These are phyloP conservation scores for Chironomus tentans DNA, from an alignment of 2,888 invertebrate species.

Conservation along the genomic window DNA sequence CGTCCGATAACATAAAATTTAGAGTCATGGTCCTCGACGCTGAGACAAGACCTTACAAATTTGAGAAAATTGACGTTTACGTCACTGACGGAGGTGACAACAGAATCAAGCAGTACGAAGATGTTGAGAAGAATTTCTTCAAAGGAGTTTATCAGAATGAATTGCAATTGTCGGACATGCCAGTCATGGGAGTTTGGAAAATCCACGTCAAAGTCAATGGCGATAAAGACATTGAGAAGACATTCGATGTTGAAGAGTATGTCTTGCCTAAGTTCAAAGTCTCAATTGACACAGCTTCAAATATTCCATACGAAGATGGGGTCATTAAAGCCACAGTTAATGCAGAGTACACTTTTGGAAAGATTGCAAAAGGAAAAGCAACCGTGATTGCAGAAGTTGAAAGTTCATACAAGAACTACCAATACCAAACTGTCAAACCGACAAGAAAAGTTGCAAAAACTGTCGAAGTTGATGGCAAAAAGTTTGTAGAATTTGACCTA, in stretches of 20 bases:
- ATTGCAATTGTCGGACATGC: conserved; percentile 66
- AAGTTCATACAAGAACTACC: conserved; percentile 36
- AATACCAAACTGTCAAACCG: too few relatives aligned
- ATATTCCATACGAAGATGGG: conserved; percentile 71
- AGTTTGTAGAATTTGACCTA: conserved; percentile 62
- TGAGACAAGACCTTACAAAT: conserved; percentile 52
- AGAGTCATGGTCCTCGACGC: conserved; percentile 69
- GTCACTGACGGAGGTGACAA: conserved; percentile 64
- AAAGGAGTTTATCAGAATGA: conserved; percentile 66
- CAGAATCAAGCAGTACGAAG: conserved; percentile 70
- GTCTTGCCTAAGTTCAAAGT: conserved; percentile 91
- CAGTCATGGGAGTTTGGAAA: conserved; percentile 81
- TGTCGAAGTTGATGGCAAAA: conserved; percentile 47
- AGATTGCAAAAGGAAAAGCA: conserved; percentile 76
- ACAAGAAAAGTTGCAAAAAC: conserved; percentile 58
- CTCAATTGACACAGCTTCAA: conserved; percentile 68
- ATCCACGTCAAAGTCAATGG: conserved; percentile 58
- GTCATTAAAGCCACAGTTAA: conserved; percentile 68
- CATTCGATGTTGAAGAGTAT: conserved; percentile 72
- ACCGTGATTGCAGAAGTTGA: conserved; percentile 78
- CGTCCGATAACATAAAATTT: conserved; percentile 72
- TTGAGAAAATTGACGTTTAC: conserved; percentile 28
- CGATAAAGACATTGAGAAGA: conserved; percentile 29
- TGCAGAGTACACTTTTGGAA: conserved; percentile 77
- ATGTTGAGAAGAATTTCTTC: conserved; percentile 47